Evolutionary conservation across 2,113 vertebrate species (phyloP).

Genomic region (Cariama cristata): DNA sequence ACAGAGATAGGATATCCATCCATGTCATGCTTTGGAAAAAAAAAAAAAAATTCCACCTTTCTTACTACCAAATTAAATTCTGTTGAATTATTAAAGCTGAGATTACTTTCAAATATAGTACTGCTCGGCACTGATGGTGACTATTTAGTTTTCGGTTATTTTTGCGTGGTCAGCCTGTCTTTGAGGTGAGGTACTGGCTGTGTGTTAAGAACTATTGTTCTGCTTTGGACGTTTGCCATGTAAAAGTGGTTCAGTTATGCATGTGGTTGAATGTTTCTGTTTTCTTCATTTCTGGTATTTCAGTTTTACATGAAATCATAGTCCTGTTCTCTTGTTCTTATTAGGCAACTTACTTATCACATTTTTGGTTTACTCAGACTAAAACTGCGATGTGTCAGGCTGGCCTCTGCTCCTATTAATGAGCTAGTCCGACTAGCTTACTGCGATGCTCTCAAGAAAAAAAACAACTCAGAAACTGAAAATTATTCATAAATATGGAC

Average conservation of each 20-base stretch:
- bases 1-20: conserved; percentile 16
- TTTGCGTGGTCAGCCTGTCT: neutral
- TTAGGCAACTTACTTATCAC: neutral
- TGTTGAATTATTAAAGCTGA: conserved; percentile 30
- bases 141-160: neutral
- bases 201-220: neutral
- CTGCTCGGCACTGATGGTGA: neutral
- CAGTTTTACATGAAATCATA: neutral
- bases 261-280: neutral
- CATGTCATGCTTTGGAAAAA: neutral
- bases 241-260: neutral
- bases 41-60: conserved; percentile 4
- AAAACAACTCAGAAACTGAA: neutral
- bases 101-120: neutral
- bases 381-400: neutral
- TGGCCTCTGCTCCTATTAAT: neutral
- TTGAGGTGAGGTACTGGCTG: neutral
- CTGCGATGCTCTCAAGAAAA: neutral
- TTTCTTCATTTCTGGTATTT: neutral
- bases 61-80: neutral
- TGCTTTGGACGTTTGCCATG: neutral
- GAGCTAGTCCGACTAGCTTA: neutral
- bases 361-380: neutral
- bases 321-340: neutral
- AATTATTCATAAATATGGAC: neutral